Conservation (phyloP, 2,888 invertebrate genomes). For the Noctua fimbriata region DNA sequence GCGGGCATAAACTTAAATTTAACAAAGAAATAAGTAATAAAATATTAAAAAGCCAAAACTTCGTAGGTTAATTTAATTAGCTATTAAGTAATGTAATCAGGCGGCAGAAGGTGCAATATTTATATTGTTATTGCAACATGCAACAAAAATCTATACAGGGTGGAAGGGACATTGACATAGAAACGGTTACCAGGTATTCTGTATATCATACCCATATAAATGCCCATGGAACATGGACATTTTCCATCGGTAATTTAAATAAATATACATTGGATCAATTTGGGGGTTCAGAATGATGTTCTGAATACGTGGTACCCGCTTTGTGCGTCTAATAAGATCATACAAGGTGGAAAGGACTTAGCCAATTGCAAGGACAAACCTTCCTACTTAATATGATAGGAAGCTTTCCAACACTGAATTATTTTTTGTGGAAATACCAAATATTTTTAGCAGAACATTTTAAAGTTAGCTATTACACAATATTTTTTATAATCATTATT, state of each 20-base stretch:
- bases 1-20: neutral
- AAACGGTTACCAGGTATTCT: neutral
- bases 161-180: neutral
- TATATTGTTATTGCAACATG: neutral
- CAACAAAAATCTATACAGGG: neutral
- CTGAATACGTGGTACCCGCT: too few relatives aligned
- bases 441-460: neutral
- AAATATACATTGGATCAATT: neutral
- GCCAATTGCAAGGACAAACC: too few relatives aligned
- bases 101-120: neutral
- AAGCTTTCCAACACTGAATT: neutral
- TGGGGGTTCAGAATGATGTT: too few relatives aligned
- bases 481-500: neutral
- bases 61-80: neutral
- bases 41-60: neutral
- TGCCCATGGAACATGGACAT: too few relatives aligned
- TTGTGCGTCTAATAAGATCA: too few relatives aligned
- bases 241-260: neutral
- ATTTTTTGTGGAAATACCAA: neutral
- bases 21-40: neutral
- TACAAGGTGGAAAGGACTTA: too few relatives aligned
- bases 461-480: neutral
- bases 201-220: neutral
- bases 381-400: too few relatives aligned
- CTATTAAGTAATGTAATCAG: neutral